A percentile compares a stretch with the other conserved stretches of the same genome.
Evolutionary conservation across 2,888 invertebrate species (phyloP).

Genomic region (Hesperia comma): DNA sequence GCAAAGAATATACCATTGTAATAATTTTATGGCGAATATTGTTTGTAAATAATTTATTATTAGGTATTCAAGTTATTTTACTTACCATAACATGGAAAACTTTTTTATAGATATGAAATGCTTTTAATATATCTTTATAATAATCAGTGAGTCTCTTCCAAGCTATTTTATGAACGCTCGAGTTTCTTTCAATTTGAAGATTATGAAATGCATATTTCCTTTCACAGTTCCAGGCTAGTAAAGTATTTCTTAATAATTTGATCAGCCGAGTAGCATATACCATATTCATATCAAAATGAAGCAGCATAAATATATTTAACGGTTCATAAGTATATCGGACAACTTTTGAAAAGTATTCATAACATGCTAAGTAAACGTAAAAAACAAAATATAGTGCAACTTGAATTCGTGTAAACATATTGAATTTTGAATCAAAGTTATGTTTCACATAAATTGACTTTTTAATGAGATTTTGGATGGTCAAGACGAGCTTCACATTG

Average conservation of each 20-base stretch:
- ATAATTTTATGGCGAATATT: too few species aligned
- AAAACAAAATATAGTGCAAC: neutral
- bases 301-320: neutral
- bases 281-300: conserved; percentile 24
- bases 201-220: neutral
- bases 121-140: conserved; percentile 15
- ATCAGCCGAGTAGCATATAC: conserved; percentile 13
- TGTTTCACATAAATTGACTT: neutral
- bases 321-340: neutral
- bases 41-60: too few species aligned
- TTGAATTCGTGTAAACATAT: conserved; percentile 10
- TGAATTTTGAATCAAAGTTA: conserved; percentile 3
- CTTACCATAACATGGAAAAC: conserved; percentile 28
- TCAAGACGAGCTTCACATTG: conserved; percentile 10
- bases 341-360: neutral
- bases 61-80: neutral
- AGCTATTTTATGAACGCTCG: neutral
- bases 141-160: conserved; percentile 10
- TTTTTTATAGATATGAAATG: conserved; percentile 1
- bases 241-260: neutral
- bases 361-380: neutral
- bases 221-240: conserved; percentile 11
- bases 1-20: neutral
- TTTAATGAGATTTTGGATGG: conserved; percentile 10
- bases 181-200: neutral